Evolutionary conservation across 1,140 invertebrate species (phyloP), one percentile per base, ranked within the genome.

Genomic region (Nixonia krombeini): DNA sequence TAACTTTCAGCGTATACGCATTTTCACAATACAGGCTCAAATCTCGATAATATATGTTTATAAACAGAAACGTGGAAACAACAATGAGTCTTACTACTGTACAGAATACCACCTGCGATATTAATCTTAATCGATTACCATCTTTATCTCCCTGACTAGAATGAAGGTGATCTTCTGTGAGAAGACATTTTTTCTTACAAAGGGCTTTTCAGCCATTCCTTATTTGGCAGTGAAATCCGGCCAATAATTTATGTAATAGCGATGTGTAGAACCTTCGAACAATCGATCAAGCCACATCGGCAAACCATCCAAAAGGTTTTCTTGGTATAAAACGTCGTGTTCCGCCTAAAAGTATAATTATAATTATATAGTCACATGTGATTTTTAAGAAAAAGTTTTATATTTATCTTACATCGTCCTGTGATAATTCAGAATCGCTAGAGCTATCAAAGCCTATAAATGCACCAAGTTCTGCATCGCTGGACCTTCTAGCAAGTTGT

Each of bases 241-340:
- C 97, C 97, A 99, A 85, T 97, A 97, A 80, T 96, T 96, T 62
- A 99, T 91, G 82, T 96, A 93, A 85, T 98, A 98, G 72, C 96
- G 91, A 77, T 94, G 93, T 5, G 97, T 96, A 45, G 92, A 93
- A 31, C 97, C 97, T 83, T 99, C 97, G 81, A 99, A 98, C 46
- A 99, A 85, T 35, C 96, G 89, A 78, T 99, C 97, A 64, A 99
- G 84, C 96, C 97, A 99, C 80, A 95, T 95, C n/a, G 94, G 91
- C 35, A 99, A 87, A 2, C 95, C 95, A 75, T 97, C 93, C 42
- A 99, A 82, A 15, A 98, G 87, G 74, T 96, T 92, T 64, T 95
- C 93, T 80, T 90, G 82, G 57, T 82, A 84, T 29, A 84, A 76
- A 75, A 85, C 64, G 46, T 78, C 76, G 42, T 71, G 72, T 57